Percentiles rank a stretch among this genome's conserved stretches.
Evolutionary conservation across 2,113 vertebrate genomes (phyloP).

Genomic region (Riparia riparia): DNA sequence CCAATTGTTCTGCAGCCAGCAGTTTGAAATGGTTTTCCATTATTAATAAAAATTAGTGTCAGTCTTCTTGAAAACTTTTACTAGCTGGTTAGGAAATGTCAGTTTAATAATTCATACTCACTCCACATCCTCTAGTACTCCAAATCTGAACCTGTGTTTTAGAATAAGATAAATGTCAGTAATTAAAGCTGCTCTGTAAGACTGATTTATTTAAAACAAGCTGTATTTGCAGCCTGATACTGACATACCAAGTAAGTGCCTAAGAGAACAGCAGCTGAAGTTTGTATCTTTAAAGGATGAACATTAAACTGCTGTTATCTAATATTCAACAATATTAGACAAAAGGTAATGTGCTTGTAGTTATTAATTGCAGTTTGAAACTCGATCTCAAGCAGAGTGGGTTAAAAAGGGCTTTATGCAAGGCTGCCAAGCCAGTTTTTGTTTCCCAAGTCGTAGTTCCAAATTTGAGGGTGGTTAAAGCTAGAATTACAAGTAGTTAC

Average conservation of each 20-base stretch:
- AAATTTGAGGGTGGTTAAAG: not conserved
- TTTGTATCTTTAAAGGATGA: not conserved
- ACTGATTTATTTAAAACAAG: not conserved
- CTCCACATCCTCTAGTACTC: not conserved
- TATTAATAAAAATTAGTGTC: not conserved
- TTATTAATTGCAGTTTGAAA: not conserved
- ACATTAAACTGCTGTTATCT: not conserved
- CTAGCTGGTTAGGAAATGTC: not conserved
- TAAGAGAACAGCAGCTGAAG: not conserved
- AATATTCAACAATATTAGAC: not conserved
- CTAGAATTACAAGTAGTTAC: not conserved
- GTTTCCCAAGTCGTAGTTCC: not conserved
- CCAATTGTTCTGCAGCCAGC: not conserved
- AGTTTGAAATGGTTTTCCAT: not conserved
- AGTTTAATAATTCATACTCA: not conserved
- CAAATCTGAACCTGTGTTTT: not conserved
- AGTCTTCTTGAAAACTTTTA: not conserved
- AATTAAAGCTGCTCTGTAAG: not conserved
- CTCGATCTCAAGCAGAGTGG: not conserved
- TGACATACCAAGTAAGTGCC: not conserved
- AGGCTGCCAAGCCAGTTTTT: conserved; percentile 5
- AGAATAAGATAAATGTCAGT: not conserved
- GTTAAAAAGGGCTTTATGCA: not conserved
- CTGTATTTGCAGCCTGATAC: not conserved
- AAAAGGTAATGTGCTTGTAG: not conserved